Conservation (phyloP, 2,888 invertebrate species). For the Herminia tarsipennalis region DNA sequence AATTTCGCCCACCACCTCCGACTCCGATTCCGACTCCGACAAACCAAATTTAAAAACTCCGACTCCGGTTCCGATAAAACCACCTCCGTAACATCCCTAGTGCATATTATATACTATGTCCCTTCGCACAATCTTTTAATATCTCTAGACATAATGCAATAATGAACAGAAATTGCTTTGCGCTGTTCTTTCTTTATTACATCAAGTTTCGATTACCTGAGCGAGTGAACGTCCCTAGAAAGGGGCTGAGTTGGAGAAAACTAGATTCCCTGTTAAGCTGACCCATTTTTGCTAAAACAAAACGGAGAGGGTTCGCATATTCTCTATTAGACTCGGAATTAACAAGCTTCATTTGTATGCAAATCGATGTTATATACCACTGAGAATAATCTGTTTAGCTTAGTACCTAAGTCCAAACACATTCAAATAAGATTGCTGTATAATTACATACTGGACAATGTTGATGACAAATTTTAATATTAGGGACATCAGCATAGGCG, state of each 20-base stretch:
- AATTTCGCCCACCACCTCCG: no score
- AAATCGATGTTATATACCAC: constrained; percentile 50
- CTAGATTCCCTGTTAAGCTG: constrained; percentile 27
- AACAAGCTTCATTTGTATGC: constrained; percentile 51
- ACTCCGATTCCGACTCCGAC: no score
- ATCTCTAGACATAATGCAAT: background rate
- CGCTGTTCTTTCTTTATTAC: constrained; percentile 3
- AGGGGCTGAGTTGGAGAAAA: constrained; percentile 21
- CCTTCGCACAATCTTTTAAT: no score
- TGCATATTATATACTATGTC: no score
- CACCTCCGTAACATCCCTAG: no score
- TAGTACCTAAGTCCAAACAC: constrained; percentile 44
- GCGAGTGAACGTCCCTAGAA: constrained; percentile 15
- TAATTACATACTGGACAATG: constrained; percentile 19
- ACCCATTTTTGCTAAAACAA: constrained; percentile 39
- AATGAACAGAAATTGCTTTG: background rate
- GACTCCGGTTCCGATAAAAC: no score
- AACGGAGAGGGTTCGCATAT: constrained; percentile 30
- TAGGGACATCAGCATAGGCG: background rate
- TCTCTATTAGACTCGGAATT: constrained; percentile 44
- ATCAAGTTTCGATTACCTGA: constrained; percentile 21
- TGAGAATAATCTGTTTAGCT: constrained; percentile 45
- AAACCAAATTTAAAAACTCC: no score
- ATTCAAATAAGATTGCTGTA: constrained; percentile 43
- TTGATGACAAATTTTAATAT: no score